Base-by-base conservation (phyloP, 1,140 invertebrate species). In the Nasonia giraulti region DNA sequence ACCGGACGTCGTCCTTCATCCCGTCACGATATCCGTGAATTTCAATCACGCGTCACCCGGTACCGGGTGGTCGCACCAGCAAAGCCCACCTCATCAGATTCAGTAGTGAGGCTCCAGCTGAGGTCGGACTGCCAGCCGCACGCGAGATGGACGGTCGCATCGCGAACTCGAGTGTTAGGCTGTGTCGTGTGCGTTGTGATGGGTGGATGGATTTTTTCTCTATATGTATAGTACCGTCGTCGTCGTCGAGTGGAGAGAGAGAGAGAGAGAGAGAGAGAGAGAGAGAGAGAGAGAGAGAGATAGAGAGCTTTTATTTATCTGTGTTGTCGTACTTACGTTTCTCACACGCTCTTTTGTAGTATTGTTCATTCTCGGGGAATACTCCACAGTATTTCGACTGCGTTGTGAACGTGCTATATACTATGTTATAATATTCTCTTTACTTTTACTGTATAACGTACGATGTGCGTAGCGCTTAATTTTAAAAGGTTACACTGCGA, bases 21-120 rank as follows among this genome's bases (percentile, higher is more conserved):
- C 98, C 3, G 96, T 99, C 78, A 97, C 97, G 27, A 98, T 98
- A 85, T 97, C 96, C 88, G 97, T 98, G 2, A 97, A 97, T 91
- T 98, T 98, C 82, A 93, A 91, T 80, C 91, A 93, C 12, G 87
- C 90, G 50, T 73, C 88, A 20, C 87, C 89, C 5, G 55, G 17
- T 0, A 87, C 89, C 0, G 69, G 87, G 10, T 93, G 92, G 92
- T 88, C 90, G 4, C 87, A 90, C 31, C 89, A 92, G 20, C 84
- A 90, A 5, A 93, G 91, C 86, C 91, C 92, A 0, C 86, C 82
- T 14, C 90, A 91, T 82, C 90, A 92, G 23, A 87, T 83, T 10
- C 50, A 83, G 62, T 87, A 82, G 83, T 66, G 44, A 31, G 73
- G 23, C 37, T 31, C 68, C 37, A 31, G 68, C 10, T 27, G n/a